Evolutionary conservation across 1,140 invertebrate species (phyloP).

Genomic region (Camponotus vicinus): DNA sequence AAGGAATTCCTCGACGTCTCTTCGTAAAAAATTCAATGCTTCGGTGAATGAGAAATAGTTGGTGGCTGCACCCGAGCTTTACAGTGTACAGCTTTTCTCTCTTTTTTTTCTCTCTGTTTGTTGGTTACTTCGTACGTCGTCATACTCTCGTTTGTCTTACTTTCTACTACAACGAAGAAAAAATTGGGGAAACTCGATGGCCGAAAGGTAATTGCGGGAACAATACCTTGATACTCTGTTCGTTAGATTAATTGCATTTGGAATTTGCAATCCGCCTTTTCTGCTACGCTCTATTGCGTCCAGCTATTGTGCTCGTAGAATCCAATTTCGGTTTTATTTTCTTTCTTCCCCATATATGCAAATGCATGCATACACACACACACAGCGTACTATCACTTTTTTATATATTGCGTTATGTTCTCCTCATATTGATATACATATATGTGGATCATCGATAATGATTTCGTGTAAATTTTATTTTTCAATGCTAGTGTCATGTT

Average conservation of each 20-base stretch:
- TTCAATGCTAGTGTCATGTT: not conserved
- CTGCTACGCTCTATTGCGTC: not conserved
- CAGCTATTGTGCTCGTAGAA: slow-evolving; percentile 37
- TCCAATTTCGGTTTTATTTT: slow-evolving; percentile 35
- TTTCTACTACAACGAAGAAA: not conserved
- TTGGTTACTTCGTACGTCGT: not conserved
- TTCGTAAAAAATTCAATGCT: slow-evolving; percentile 62
- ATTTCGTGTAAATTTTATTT: not conserved
- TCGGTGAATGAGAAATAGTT: not conserved
- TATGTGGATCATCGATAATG: not conserved
- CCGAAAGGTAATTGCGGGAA: slow-evolving; percentile 4
- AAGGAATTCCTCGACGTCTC: slow-evolving; percentile 21
- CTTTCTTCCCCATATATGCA: not conserved
- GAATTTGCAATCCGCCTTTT: slow-evolving; percentile 46
- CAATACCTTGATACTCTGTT: slow-evolving; percentile 7
- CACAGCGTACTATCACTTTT: not conserved
- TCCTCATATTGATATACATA: not conserved
- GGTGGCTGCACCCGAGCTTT: not conserved
- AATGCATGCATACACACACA: not conserved
- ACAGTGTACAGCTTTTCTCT: not conserved
- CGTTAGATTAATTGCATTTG: slow-evolving; percentile 56
- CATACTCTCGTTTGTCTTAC: slow-evolving; percentile 45
- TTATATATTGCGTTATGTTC: slow-evolving; percentile 11
- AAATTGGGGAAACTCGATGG: not conserved
- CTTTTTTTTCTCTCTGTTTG: not conserved